Percentiles rank a stretch among this genome's conserved stretches.
Evolutionary conservation across 2,113 vertebrate genomes (phyloP).

Genomic region (Lanius collurio): DNA sequence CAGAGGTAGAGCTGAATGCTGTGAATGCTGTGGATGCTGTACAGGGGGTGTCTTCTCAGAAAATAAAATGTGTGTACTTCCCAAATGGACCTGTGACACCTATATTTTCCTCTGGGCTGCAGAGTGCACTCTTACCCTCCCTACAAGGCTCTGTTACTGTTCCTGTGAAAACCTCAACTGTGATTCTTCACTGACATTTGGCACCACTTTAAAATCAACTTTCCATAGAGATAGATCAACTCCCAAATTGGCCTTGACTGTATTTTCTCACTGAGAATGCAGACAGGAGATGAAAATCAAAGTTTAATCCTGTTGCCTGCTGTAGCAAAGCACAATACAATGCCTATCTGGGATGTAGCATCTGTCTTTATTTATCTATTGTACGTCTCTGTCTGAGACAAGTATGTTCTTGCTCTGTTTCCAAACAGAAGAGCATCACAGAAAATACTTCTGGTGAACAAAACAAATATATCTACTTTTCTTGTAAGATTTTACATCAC

Average conservation of each 20-base stretch:
- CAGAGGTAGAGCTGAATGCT: not conserved
- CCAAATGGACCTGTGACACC: not conserved
- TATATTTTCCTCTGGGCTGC: not conserved
- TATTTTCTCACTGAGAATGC: slow-evolving; percentile 22
- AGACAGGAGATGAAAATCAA: slow-evolving; percentile 28
- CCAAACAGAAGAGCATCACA: not conserved
- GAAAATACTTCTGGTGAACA: not conserved
- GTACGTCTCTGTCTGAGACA: not conserved
- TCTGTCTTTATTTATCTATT: not conserved
- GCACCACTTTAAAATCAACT: slow-evolving; percentile 33
- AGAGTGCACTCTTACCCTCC: slow-evolving; percentile 18
- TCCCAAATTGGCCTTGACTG: not conserved
- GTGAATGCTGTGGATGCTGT: not conserved
- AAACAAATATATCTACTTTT: not conserved
- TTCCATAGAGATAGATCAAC: not conserved
- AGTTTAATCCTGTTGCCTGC: not conserved
- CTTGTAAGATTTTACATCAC: not conserved
- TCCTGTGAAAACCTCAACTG: not conserved
- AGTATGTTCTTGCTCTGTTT: not conserved
- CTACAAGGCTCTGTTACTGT: not conserved
- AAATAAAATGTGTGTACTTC: not conserved
- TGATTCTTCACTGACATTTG: not conserved
- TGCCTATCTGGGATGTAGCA: not conserved
- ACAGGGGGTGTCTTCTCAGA: not conserved
- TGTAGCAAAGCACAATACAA: not conserved